Conservation (phyloP, 2,113 vertebrate species). For the Progne subis region DNA sequence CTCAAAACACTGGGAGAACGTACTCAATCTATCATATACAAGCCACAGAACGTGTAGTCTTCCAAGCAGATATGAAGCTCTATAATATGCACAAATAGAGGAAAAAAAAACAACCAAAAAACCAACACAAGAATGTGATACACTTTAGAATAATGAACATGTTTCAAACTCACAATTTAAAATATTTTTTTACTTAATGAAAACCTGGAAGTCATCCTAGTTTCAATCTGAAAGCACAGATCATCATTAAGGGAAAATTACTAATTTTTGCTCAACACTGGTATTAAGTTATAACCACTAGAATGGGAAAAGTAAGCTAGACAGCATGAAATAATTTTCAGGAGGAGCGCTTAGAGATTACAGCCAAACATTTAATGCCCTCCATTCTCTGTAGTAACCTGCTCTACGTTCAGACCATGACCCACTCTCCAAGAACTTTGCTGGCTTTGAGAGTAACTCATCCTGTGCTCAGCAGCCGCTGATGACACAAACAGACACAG, state of each 20-base stretch:
- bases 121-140: background rate
- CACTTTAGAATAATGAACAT: background rate
- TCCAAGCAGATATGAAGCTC: background rate
- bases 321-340: background rate
- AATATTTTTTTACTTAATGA: background rate
- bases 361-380: background rate
- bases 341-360: background rate
- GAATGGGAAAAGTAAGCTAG: background rate
- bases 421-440: background rate
- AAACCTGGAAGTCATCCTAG: background rate
- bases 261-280: background rate
- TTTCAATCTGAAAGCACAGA: background rate
- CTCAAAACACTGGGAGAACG: background rate
- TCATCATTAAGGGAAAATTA: background rate
- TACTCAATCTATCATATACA: background rate
- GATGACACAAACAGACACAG: background rate
- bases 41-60: background rate
- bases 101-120: background rate
- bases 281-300: background rate
- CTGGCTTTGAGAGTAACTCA: background rate
- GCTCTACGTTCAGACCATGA: background rate
- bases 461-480: background rate
- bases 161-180: background rate
- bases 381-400: background rate
- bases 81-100: background rate